A percentile compares a stretch with the other conserved stretches of the same genome.
Conservation (phyloP, 1,140 invertebrate genomes). For the Drosophila bocki region DNA sequence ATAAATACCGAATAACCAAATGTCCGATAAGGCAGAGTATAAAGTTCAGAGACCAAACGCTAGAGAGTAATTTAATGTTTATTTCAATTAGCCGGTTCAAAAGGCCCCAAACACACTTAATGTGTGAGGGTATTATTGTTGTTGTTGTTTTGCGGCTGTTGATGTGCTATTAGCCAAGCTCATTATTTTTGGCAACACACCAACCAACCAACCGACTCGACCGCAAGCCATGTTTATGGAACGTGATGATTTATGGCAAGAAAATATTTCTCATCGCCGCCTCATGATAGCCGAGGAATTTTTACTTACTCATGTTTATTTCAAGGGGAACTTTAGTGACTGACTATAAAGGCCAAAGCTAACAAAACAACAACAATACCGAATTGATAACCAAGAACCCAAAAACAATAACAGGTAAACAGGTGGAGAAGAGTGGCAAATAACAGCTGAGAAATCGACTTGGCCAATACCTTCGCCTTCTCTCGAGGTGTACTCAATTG, state of each 20-base stretch:
- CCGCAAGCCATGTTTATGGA: slow-evolving; percentile 68
- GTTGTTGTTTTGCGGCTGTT: background rate
- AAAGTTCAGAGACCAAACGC: slow-evolving; percentile 30
- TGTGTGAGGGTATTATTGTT: background rate
- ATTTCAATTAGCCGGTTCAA: slow-evolving; percentile 55
- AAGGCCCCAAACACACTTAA: slow-evolving; percentile 34
- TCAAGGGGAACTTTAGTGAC: slow-evolving; percentile 72
- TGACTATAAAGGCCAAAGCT: slow-evolving; percentile 54
- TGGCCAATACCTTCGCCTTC: slow-evolving; percentile 2
- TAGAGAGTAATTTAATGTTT: slow-evolving; percentile 39
- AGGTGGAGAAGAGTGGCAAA: slow-evolving; percentile 11
- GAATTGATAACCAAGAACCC: slow-evolving; percentile 13
- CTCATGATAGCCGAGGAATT: slow-evolving; percentile 71
- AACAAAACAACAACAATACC: slow-evolving; percentile 5
- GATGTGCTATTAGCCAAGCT: slow-evolving; percentile 43
- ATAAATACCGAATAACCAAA: slow-evolving; percentile 2
- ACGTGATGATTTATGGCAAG: slow-evolving; percentile 71
- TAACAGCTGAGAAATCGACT: slow-evolving; percentile 2
- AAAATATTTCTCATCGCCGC: slow-evolving; percentile 45
- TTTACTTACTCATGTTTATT: slow-evolving; percentile 78
- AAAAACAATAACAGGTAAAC: slow-evolving; percentile 1
- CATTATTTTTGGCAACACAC: slow-evolving; percentile 52
- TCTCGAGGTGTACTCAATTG: background rate
- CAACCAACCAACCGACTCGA: background rate
- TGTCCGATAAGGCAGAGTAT: slow-evolving; percentile 20